A percentile compares a stretch with the other conserved stretches of the same genome.
Evolutionary conservation across 2,888 invertebrate species (phyloP).

Genomic region (Scotopteryx bipunctaria): DNA sequence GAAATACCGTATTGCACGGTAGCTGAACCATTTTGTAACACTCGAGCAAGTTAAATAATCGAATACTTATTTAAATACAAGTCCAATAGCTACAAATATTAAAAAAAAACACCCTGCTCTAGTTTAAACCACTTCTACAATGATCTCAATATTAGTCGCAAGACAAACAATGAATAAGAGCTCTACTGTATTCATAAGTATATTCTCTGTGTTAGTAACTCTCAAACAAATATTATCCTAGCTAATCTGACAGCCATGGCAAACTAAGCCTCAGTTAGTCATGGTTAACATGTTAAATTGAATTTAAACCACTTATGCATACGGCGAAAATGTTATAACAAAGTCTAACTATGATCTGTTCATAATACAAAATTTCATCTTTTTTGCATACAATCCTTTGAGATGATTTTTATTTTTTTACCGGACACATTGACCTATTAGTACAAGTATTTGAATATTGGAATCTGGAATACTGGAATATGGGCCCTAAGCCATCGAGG

Average conservation of each 20-base stretch:
- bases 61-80: too few relatives aligned
- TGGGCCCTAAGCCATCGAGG: too few relatives aligned
- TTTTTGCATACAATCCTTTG: too few relatives aligned
- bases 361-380: too few relatives aligned
- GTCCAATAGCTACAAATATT: too few relatives aligned
- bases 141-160: background rate
- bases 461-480: too few relatives aligned
- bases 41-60: conserved; percentile 19
- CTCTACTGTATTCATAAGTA: background rate
- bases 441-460: too few relatives aligned
- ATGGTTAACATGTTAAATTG: conserved; percentile 36
- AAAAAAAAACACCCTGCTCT: too few relatives aligned
- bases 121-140: too few relatives aligned
- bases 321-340: conserved; percentile 41
- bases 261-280: conserved; percentile 44
- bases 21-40: conserved; percentile 19
- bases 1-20: conserved; percentile 29
- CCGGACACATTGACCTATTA: too few relatives aligned
- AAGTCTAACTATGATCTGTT: background rate
- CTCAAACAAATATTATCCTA: conserved; percentile 63
- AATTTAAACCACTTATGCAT: conserved; percentile 40
- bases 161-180: background rate
- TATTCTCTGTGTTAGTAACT: conserved; percentile 37
- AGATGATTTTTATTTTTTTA: too few relatives aligned
- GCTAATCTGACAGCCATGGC: conserved; percentile 54